These are phyloP conservation scores for Mastacembelus armatus DNA, from an alignment of 2,797 vertebrate species.

Conservation along the genomic window DNA sequence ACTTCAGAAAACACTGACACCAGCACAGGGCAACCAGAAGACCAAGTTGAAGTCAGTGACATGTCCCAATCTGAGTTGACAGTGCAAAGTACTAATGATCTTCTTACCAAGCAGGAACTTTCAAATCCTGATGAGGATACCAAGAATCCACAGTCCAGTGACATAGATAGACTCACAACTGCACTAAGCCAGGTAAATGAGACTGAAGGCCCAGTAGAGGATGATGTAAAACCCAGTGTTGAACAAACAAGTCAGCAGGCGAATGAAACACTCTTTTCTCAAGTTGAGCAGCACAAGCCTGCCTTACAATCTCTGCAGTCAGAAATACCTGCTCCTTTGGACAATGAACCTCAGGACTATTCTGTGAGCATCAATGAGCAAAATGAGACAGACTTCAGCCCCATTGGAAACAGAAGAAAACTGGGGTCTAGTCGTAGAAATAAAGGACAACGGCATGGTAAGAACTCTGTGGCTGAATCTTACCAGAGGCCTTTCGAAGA, in stretches of 20 bases:
- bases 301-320: background rate
- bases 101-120: background rate
- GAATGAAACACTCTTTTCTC: background rate
- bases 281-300: background rate
- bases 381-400: background rate
- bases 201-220: background rate
- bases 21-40: background rate
- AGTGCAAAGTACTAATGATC: background rate
- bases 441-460: too few species aligned
- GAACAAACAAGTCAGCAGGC: too few species aligned
- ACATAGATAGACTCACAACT: background rate
- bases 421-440: too few species aligned
- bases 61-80: background rate
- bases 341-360: background rate
- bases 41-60: conserved; percentile 12
- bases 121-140: conserved; percentile 8
- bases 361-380: background rate
- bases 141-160: background rate
- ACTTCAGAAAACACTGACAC: background rate
- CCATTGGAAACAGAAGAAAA: too few species aligned
- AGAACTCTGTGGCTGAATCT: too few species aligned
- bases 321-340: background rate
- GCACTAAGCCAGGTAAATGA: background rate
- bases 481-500: too few species aligned
- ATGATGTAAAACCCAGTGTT: conserved; percentile 1